Conservation (phyloP, 1,140 invertebrate genomes). For the Elysia chlorotica region DNA sequence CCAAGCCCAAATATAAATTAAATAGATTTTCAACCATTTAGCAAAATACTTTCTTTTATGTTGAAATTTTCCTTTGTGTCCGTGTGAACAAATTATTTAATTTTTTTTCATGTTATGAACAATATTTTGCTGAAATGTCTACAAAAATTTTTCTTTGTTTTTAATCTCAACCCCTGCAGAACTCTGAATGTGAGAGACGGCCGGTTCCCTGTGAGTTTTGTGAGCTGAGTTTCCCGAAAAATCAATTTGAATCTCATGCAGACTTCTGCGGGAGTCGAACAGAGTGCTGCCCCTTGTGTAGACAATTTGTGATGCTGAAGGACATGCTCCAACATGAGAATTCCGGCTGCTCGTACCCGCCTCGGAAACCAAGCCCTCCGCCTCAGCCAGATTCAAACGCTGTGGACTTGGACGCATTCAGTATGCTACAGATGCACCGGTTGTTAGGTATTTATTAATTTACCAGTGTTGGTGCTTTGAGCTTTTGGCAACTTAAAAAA, state of each 20-base stretch:
- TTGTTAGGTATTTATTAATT: slow-evolving; percentile 12
- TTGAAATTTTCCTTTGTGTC: too few species aligned
- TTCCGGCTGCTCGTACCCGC: slow-evolving; percentile 62
- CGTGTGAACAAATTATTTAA: too few species aligned
- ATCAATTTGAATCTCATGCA: slow-evolving; percentile 67
- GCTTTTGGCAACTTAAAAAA: too few species aligned
- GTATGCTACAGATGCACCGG: neutral
- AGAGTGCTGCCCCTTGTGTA: slow-evolving; percentile 70
- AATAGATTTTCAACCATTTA: too few species aligned
- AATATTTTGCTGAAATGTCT: too few species aligned
- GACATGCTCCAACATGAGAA: slow-evolving; percentile 70
- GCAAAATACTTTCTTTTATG: too few species aligned
- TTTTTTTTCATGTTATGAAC: too few species aligned
- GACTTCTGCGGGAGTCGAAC: slow-evolving; percentile 73
- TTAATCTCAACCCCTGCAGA: slow-evolving; percentile 38
- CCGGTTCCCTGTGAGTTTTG: slow-evolving; percentile 68
- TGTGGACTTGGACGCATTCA: neutral
- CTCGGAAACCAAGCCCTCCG: slow-evolving; percentile 30
- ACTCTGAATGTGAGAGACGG: slow-evolving; percentile 52
- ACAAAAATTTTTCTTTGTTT: neutral
- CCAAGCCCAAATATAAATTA: too few species aligned
- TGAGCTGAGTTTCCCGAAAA: slow-evolving; percentile 68
- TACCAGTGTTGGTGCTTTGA: too few species aligned
- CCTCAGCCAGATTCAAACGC: neutral
- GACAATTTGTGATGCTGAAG: slow-evolving; percentile 72